Base-by-base conservation (phyloP, 2,888 invertebrate genomes). In the Nymphalis urticae region DNA sequence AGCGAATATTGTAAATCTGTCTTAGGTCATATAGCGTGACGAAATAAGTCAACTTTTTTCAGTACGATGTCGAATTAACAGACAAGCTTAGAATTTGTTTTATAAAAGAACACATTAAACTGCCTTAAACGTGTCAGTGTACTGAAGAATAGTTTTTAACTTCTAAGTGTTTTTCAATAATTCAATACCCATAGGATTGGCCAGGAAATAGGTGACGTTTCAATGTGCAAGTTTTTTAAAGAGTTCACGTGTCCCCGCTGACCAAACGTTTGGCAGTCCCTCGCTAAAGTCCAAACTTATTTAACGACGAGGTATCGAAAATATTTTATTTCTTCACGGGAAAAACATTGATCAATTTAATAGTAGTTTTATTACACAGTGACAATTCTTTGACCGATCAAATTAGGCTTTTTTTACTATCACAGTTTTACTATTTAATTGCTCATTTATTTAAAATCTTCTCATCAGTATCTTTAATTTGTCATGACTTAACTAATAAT, bases 161-260 rank as follows among this genome's bases (percentile, higher is more conserved):
- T 56, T 36, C 62, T 76, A 75, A 75, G 74, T 73, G 72, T 67
- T 72, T 73, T 86, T 86, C 85, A 87, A 87, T 88, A 85, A 85
- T 86, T 85, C 83, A 81, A 77, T 75, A 74, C 74, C 79, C 85
- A 80, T 56, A 66, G 81, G 82, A 80, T 77, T 68, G 65, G 75
- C 73, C 75, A 75, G 76, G 83, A 85, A 85, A 85, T 83, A 85
- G 82, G 82, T 85, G 85, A 88, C 80, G 82, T 87, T 86, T 86
- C 85, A 84, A 85, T 88, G 88, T 85, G 88, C 83, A 82, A 80
- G 89, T 88, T 87, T 89, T 87, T 81, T 75, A 78, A 74, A 78
- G 70, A 72, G 73, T 68, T 74, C 71, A 60, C 48, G 65, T 75
- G 79, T 84, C 84, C 85, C 85, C 61, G 70, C 72, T 80, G 85